Evolutionary conservation across 2,113 vertebrate genomes (phyloP), one percentile per base, ranked within the genome.

Genomic region (Atrichornis clamosus): DNA sequence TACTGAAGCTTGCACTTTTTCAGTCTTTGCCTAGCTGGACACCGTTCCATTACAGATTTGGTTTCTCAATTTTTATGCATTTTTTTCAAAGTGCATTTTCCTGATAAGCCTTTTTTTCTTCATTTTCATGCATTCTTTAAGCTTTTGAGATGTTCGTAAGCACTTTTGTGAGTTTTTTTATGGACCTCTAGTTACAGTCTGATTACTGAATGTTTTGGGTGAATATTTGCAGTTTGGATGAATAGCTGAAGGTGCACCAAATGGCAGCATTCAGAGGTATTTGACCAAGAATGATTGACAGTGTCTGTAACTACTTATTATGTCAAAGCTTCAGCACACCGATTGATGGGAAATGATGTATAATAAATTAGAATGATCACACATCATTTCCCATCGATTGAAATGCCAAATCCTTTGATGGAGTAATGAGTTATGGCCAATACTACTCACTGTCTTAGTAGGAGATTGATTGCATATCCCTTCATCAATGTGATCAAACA

Each of bases 291-390:
- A 98, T 98, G 98, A 98, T 98, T 98, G 98, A 98, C 98, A 98
- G 94, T 97, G 97, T 98, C 97, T 98, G 97, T 98, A 98, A 98
- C 97, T 98, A 98, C 98, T 98, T 98, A 98, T 97, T 98, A 98
- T 98, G 98, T 98, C 98, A 98, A 98, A 97, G 97, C 96, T 98
- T 98, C 97, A 98, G 97, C 97, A 97, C 78, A 97, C 98, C 97
- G 97, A 98, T 98, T 98, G 98, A 98, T 98, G 98, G 98, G 97
- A 98, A 98, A 98, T 98, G 98, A 98, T 98, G 98, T 98, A 98
- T 98, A 98, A 98, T 98, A 98, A 98, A 98, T 98, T 98, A 98
- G 98, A 98, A 98, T 98, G 98, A 98, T 98, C 98, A 98, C 98
- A 98, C 98, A 98, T 98, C 98, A 98, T 98, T 98, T 98, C 98